Evolutionary conservation across 2,113 vertebrate genomes (phyloP), one percentile per base, ranked within the genome.

Genomic region (Vicugna pacos): DNA sequence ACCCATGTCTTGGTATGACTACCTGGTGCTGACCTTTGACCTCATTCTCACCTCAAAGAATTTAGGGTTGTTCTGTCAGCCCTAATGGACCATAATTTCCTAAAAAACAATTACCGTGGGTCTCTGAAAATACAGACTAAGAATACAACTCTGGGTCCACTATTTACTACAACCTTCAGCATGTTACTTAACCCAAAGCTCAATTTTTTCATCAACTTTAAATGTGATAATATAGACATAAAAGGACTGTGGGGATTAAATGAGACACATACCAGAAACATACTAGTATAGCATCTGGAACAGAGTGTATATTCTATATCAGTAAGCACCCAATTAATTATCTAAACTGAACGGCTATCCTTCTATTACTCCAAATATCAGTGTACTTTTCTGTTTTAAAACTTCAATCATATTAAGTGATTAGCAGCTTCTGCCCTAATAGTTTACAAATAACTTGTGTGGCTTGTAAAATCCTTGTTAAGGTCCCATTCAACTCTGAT

Each of bases 131-230:
- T 2, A 80, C 1, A 89, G 48, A 90, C 38, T 58, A 82, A 87
- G 58, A 94, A 32, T 72, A 6, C 76, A 87, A 90, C 42, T 77
- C 24, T 93, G 52, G 15, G 54, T 88, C 56, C 26, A 46, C 70
- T 58, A 87, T 38, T 89, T 50, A 93, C 12, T 14, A 15, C 65
- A 90, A 73, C 17, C 72, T 46, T 54, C 73, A 50, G 20, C 16
- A 19, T 80, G 9, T 69, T 91, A 67, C n/a, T 86, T 81, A 93
- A 82, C 8, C 30, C 16, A 89, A 80, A 60, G 82, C 32, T 58
- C 38, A 26, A 94, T 69, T 94, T 91, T 89, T 77, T 89, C 64
- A 84, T 54, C 56, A 69, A 65, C 67, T 87, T 89, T 89, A 97
- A 95, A 96, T 75, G 50, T 67, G 48, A 5, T 80, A 73, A 92